Base-by-base conservation (phyloP, 2,113 vertebrate species). In the Mixornis gularis region DNA sequence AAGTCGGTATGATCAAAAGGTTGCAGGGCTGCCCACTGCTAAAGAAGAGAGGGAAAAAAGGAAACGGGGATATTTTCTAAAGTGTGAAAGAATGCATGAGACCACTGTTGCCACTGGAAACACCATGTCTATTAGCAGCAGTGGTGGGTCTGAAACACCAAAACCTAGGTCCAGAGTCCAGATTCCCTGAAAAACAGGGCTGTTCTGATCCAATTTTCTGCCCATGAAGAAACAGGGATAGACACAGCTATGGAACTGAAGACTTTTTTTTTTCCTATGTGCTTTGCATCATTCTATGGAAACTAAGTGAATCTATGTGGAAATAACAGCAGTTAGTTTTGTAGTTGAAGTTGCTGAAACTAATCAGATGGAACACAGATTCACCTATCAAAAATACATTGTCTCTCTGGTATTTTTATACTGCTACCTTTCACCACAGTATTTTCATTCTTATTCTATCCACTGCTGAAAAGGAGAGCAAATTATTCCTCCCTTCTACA, bases 1-100 rank as follows among this genome's bases (percentile, higher is more conserved):
- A 97, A 98, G 97, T 96, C 89, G 63, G 94, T 71, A 96, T 97
- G 97, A 98, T 97, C 97, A 98, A 98, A 98, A 97, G 97, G 97
- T 95, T 97, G 95, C 93, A 95, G 95, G 85, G 90, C 95, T 97
- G 97, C 97, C 98, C 97, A 97, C 96, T 97, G 97, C 95, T 98
- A 95, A 97, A 95, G 96, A 96, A 92, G 95, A 96, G 89, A 90
- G 40, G 30, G 1, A 26, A 65, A 83, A 97, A 97, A 96, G 92
- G 96, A 97, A 97, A 95, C 9, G 6, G 58, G 69, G 78, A 96
- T 91, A 88, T 97, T 95, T 96, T 97, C 95, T 96, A 92, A 97
- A 97, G 96, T 97, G 96, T 95, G 87, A 97, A 96, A 93, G 94
- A 97, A 95, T 78, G 93, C n/a, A 76, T 11, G 93, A 97, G 95